Percentiles rank a stretch among this genome's conserved stretches.
These are phyloP conservation scores for Poeciliopsis retropinna DNA, from an alignment of 2,113 vertebrate genomes.

Conservation along the genomic window DNA sequence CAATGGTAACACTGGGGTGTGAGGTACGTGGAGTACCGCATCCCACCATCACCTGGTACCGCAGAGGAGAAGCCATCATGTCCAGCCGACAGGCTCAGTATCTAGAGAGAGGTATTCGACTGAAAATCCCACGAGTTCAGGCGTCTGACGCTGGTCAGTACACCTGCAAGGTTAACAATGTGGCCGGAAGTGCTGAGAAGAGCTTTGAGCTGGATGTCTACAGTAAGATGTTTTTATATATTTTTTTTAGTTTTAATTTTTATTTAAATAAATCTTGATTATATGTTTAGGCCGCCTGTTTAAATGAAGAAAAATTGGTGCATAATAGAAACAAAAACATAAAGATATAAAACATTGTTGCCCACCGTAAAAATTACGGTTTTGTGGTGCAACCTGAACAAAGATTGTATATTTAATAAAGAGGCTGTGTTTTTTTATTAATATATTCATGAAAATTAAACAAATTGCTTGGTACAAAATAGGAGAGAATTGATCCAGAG, in stretches of 20 bases:
- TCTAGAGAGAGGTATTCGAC: conserved; percentile 86
- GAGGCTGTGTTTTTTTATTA: too few relatives aligned
- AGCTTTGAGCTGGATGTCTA: conserved; percentile 87
- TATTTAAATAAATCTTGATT: neutral
- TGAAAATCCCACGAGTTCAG: conserved; percentile 87
- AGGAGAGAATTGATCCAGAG: neutral
- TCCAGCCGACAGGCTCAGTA: conserved; percentile 85
- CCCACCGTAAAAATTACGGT: too few relatives aligned
- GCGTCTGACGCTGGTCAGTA: conserved; percentile 87
- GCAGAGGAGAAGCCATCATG: conserved; percentile 79
- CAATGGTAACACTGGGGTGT: conserved; percentile 86
- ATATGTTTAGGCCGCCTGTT: too few relatives aligned
- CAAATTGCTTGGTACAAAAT: neutral
- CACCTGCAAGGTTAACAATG: conserved; percentile 83
- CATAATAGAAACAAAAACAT: neutral
- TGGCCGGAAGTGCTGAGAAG: conserved; percentile 87
- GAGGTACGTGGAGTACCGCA: conserved; percentile 88
- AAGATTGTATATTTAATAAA: too few relatives aligned
- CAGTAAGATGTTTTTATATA: conserved; percentile 76
- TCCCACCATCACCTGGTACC: conserved; percentile 92
- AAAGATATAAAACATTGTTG: too few relatives aligned
- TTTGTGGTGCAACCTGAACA: too few relatives aligned
- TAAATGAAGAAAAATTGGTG: too few relatives aligned
- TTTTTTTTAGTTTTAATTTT: neutral
- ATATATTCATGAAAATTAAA: too few relatives aligned